These are phyloP conservation scores for Eumerus sabulonum DNA, from an alignment of 2,888 invertebrate genomes.

Conservation along the genomic window DNA sequence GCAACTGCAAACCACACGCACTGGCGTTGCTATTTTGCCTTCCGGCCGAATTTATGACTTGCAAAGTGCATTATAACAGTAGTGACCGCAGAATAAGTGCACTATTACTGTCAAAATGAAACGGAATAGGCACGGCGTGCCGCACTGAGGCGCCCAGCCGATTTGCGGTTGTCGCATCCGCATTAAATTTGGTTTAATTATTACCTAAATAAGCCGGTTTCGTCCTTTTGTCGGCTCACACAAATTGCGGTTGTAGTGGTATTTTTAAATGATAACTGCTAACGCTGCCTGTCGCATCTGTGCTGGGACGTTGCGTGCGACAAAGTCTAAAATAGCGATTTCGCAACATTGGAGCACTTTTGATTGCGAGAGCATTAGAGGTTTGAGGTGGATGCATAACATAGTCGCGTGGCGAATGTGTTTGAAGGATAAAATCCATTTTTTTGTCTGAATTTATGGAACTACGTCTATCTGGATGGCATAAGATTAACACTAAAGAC, in stretches of 20 bases:
- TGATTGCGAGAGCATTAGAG: no score
- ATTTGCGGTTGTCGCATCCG: slow-evolving; percentile 64
- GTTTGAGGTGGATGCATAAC: no score
- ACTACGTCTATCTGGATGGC: no score
- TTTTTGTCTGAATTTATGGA: no score
- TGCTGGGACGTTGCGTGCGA: no score
- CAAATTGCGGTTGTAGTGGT: slow-evolving; percentile 54
- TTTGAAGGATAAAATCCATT: no score
- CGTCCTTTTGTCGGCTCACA: slow-evolving; percentile 52
- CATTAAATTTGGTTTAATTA: slow-evolving; percentile 68
- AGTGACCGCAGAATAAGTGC: slow-evolving; percentile 66
- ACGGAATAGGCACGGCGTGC: slow-evolving; percentile 43
- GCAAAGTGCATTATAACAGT: slow-evolving; percentile 65
- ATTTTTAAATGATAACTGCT: no score
- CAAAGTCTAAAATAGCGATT: no score
- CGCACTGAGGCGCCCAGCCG: slow-evolving; percentile 12
- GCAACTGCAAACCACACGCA: slow-evolving; percentile 53
- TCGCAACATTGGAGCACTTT: no score
- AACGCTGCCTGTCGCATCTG: no score
- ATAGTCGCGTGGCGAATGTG: no score
- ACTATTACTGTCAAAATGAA: slow-evolving; percentile 67
- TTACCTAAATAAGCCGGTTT: slow-evolving; percentile 66
- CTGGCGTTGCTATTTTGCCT: slow-evolving; percentile 45
- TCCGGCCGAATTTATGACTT: slow-evolving; percentile 58
- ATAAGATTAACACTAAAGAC: no score